These are phyloP conservation scores for Aldrovandia affinis DNA, from an alignment of 2,797 vertebrate genomes.

Conservation along the genomic window DNA sequence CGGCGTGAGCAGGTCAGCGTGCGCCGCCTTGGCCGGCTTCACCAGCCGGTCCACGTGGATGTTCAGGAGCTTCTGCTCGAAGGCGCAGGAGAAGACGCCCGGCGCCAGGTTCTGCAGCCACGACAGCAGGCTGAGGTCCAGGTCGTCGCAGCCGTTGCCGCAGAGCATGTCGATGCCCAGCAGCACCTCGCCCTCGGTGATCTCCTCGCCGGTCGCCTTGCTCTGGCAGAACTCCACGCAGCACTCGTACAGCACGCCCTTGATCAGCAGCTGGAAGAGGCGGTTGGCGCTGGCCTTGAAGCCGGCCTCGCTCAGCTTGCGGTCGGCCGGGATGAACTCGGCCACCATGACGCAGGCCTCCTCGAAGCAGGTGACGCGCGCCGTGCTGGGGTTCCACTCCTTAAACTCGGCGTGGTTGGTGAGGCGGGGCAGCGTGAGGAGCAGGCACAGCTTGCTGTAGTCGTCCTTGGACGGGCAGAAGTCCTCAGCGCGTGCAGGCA, in stretches of 20 bases:
- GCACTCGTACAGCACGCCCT: slow-evolving; percentile 95
- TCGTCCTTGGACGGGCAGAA: slow-evolving; percentile 96
- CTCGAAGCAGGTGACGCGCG: slow-evolving; percentile 96
- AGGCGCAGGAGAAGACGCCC: slow-evolving; percentile 93
- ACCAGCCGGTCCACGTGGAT: slow-evolving; percentile 95
- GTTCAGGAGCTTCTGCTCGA: slow-evolving; percentile 97
- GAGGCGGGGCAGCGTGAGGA: slow-evolving; percentile 93
- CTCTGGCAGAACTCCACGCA: slow-evolving; percentile 99
- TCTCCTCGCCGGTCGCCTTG: slow-evolving; percentile 96
- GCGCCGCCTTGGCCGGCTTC: slow-evolving; percentile 91
- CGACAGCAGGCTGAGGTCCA: slow-evolving; percentile 94
- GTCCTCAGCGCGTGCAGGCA: slow-evolving; percentile 92
- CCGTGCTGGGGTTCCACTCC: slow-evolving; percentile 98
- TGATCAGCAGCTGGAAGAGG: slow-evolving; percentile 95
- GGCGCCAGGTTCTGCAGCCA: slow-evolving; percentile 96
- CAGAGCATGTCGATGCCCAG: slow-evolving; percentile 95
- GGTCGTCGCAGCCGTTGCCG: slow-evolving; percentile 94
- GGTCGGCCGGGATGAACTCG: slow-evolving; percentile 96
- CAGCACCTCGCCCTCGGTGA: slow-evolving; percentile 94
- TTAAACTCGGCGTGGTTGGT: slow-evolving; percentile 98
- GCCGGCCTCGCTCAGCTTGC: slow-evolving; percentile 96
- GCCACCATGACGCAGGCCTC: slow-evolving; percentile 96
- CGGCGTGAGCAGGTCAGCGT: slow-evolving; percentile 93
- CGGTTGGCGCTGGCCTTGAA: slow-evolving; percentile 94
- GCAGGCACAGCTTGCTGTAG: slow-evolving; percentile 95